phyloP scores from a whole-genome alignment of 2,888 invertebrate species.

The Ectobius pallidus region DNA sequence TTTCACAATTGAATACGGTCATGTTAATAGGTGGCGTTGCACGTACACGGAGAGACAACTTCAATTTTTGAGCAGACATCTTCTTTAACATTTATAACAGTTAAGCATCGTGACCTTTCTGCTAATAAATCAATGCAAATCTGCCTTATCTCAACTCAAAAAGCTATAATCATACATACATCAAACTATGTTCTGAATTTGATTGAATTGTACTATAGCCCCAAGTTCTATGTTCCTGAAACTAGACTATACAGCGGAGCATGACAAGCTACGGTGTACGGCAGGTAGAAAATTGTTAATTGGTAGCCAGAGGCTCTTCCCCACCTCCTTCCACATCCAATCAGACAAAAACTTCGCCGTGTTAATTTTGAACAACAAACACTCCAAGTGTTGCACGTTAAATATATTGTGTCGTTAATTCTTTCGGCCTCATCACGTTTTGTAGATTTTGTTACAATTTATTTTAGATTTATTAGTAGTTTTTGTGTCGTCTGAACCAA shows the following conservation, averaged over 20 bases:
- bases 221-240: too few relatives aligned
- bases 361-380: constrained; percentile 10
- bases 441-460: neutral
- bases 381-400: neutral
- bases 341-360: neutral
- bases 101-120: too few relatives aligned
- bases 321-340: neutral
- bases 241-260: neutral
- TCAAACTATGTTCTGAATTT: too few relatives aligned
- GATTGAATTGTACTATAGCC: too few relatives aligned
- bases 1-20: too few relatives aligned
- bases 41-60: too few relatives aligned
- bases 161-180: too few relatives aligned
- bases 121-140: too few relatives aligned
- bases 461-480: neutral
- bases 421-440: neutral
- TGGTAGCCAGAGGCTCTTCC: neutral
- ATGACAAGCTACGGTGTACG: constrained; percentile 7
- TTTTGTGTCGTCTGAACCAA: neutral
- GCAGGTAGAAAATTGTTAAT: constrained; percentile 24
- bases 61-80: too few relatives aligned
- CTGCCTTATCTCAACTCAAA: too few relatives aligned
- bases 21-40: too few relatives aligned
- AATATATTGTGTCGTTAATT: neutral
- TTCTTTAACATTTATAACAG: too few relatives aligned